A percentile compares a stretch with the other conserved stretches of the same genome.
Evolutionary conservation across 2,888 invertebrate species (phyloP).

Genomic region (Standfussiana lucernea): DNA sequence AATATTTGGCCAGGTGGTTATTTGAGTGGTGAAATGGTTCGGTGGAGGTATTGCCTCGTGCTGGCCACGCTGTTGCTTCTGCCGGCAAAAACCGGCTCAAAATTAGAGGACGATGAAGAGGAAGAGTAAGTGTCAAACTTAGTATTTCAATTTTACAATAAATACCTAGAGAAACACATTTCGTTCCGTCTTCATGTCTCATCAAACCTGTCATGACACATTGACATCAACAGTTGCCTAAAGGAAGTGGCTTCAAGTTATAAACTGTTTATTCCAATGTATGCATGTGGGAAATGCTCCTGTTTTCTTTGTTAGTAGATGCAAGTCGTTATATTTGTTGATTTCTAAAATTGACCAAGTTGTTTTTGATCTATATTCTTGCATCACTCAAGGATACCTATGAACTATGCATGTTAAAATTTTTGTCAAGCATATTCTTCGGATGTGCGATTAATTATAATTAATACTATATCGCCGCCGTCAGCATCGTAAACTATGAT

Average conservation of each 20-base stretch:
- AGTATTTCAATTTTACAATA: background rate
- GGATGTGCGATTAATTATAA: background rate
- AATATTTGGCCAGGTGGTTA: conserved; percentile 62
- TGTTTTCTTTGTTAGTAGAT: background rate
- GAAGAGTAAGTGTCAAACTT: conserved; percentile 74
- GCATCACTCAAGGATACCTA: background rate
- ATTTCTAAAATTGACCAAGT: background rate
- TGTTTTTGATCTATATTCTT: background rate
- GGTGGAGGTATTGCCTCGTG: conserved; percentile 82
- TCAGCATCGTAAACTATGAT: background rate
- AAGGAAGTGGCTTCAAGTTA: background rate
- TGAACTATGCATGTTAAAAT: background rate
- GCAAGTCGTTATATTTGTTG: too few species aligned
- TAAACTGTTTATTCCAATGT: background rate
- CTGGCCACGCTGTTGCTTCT: conserved; percentile 82
- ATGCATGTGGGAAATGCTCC: background rate
- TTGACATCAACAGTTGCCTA: conserved; percentile 24
- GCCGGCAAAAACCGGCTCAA: conserved; percentile 75
- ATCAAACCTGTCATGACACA: conserved; percentile 12
- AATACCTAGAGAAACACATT: background rate
- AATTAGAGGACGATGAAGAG: conserved; percentile 78
- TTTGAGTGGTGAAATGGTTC: conserved; percentile 79
- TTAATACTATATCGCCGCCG: background rate
- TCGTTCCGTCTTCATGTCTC: background rate
- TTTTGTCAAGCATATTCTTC: background rate